A percentile compares a stretch with the other conserved stretches of the same genome.
Evolutionary conservation across 35 echinoderm and acorn worm species (phyloP).

Genomic region (Lytechinus pictus): DNA sequence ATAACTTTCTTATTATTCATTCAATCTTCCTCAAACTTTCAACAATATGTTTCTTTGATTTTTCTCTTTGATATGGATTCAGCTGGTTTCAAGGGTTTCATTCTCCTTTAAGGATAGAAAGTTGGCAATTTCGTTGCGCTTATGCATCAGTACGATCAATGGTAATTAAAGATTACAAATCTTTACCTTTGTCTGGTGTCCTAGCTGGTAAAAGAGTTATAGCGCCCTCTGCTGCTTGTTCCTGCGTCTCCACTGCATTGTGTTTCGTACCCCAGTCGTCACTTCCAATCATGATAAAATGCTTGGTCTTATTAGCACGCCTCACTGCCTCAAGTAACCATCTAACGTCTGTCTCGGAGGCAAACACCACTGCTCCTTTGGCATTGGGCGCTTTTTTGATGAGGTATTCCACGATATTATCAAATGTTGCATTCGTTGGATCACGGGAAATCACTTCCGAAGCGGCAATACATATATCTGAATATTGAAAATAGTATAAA

Average conservation of each 20-base stretch:
- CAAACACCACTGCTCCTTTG: slow-evolving; percentile 78
- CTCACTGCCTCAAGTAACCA: slow-evolving; percentile 73
- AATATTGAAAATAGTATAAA: not conserved
- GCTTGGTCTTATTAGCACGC: slow-evolving; percentile 63
- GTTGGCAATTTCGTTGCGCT: too few species aligned
- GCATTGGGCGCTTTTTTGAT: slow-evolving; percentile 57
- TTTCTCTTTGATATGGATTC: too few species aligned
- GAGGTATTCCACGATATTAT: slow-evolving; percentile 77
- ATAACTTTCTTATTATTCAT: too few species aligned
- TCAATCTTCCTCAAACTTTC: too few species aligned
- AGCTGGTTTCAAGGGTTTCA: too few species aligned
- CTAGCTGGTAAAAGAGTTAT: slow-evolving; percentile 84
- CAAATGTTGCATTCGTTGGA: slow-evolving; percentile 68
- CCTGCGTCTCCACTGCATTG: slow-evolving; percentile 73
- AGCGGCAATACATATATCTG: slow-evolving; percentile 84
- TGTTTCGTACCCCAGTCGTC: slow-evolving; percentile 95
- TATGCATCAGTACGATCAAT: too few species aligned
- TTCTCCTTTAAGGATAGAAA: too few species aligned
- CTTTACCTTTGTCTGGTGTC: slow-evolving; percentile 76
- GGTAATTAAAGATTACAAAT: too few species aligned
- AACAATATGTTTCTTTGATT: too few species aligned
- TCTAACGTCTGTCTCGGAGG: slow-evolving; percentile 79
- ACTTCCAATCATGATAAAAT: slow-evolving; percentile 93
- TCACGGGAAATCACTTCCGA: slow-evolving; percentile 77
- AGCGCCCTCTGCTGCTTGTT: slow-evolving; percentile 79